These are phyloP conservation scores for Acanthiza pusilla DNA, from an alignment of 2,797 vertebrate genomes.

Conservation along the genomic window DNA sequence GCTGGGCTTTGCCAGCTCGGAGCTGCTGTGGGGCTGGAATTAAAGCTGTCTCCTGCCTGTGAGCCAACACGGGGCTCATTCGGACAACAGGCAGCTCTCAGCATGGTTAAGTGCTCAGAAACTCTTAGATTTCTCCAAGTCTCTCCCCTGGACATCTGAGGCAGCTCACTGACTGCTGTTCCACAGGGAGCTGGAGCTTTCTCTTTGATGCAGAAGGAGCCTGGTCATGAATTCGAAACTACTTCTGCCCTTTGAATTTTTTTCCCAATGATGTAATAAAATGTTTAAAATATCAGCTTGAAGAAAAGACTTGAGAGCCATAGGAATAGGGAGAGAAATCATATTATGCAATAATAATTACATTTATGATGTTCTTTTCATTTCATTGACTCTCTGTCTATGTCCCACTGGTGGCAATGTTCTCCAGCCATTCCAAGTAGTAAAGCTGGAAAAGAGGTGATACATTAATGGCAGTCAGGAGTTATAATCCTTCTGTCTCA, in stretches of 20 bases:
- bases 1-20: background rate
- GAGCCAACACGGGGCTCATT: fast-evolving
- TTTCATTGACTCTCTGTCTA: background rate
- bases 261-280: background rate
- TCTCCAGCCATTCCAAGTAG: background rate
- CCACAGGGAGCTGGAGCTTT: background rate
- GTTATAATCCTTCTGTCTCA: background rate
- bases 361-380: background rate
- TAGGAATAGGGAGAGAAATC: background rate
- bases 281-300: background rate
- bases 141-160: background rate
- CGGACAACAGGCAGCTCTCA: background rate
- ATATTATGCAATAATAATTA: background rate
- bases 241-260: background rate
- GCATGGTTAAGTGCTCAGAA: background rate
- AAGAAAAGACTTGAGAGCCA: background rate
- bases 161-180: background rate
- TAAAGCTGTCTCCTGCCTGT: background rate
- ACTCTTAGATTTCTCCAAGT: fast-evolving
- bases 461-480: background rate
- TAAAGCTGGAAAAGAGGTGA: background rate
- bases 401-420: background rate
- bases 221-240: background rate
- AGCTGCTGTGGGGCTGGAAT: fast-evolving
- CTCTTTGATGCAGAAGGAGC: background rate